Conservation (phyloP, 2,113 vertebrate genomes). For the Alethe diademata region DNA sequence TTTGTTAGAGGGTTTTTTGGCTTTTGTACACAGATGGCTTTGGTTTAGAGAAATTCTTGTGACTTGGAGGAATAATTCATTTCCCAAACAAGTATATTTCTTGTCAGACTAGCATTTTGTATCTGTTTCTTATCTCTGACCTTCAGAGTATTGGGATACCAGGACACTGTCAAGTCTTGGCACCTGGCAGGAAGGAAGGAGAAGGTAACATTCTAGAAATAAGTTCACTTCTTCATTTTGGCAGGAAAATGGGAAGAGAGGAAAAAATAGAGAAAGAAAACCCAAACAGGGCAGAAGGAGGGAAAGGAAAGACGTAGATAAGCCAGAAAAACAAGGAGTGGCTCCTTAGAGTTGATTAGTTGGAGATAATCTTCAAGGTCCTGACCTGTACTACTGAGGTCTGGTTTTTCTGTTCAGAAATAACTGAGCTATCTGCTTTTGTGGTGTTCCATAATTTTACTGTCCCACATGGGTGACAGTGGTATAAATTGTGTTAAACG, state of each 20-base stretch:
- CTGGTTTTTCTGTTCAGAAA: not conserved
- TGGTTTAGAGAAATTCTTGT: not conserved
- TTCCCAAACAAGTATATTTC: not conserved
- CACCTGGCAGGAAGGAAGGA: not conserved
- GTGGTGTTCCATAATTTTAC: not conserved
- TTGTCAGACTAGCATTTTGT: not conserved
- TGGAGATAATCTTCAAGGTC: not conserved
- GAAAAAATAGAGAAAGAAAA: not conserved
- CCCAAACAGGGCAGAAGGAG: not conserved
- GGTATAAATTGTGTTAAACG: not conserved
- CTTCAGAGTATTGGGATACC: not conserved
- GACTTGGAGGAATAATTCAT: not conserved
- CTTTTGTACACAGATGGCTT: not conserved
- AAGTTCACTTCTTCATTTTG: not conserved
- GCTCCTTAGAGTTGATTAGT: not conserved
- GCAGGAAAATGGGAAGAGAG: not conserved
- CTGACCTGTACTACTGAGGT: not conserved
- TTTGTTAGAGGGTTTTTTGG: not conserved
- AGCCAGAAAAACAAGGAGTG: constrained; percentile 24
- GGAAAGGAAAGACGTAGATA: not conserved
- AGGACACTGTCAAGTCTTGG: not conserved
- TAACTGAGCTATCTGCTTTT: not conserved
- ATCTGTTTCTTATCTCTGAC: not conserved
- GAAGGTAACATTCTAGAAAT: not conserved
- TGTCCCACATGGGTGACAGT: not conserved